A percentile compares a stretch with the other conserved stretches of the same genome.
Conservation (phyloP, 2,113 vertebrate species). For the Centrocercus urophasianus region DNA sequence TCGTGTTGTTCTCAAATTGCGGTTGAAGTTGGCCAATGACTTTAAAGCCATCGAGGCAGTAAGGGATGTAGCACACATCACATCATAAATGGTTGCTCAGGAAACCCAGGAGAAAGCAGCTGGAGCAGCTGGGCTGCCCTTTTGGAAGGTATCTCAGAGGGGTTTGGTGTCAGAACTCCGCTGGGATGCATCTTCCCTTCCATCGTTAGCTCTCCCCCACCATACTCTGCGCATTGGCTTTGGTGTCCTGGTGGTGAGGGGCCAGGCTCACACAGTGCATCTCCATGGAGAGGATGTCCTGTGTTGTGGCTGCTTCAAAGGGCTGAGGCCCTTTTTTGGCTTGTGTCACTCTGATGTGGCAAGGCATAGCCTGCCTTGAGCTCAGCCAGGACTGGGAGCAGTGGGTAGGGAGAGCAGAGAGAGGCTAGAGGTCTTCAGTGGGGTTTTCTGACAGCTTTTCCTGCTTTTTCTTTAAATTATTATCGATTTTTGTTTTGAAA, state of each 20-base stretch:
- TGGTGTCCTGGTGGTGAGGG: not conserved
- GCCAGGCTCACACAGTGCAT: rapidly evolving
- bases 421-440: not conserved
- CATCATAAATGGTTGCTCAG: not conserved
- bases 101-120: not conserved
- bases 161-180: not conserved
- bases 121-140: not conserved
- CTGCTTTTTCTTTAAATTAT: not conserved
- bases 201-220: rapidly evolving
- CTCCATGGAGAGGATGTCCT: not conserved
- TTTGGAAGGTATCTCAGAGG: not conserved
- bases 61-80: rapidly evolving
- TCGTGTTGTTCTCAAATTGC: not conserved
- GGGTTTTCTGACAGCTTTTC: not conserved
- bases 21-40: not conserved
- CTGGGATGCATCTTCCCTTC: not conserved
- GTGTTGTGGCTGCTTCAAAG: slow-evolving; percentile 41
- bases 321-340: rapidly evolving
- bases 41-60: not conserved
- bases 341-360: not conserved
- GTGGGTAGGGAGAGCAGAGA: not conserved
- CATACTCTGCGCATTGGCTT: not conserved
- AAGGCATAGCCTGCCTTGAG: not conserved
- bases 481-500: not conserved
- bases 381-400: not conserved